Base-by-base conservation (phyloP, 1,140 invertebrate species). In the Maconellicoccus hirsutus region DNA sequence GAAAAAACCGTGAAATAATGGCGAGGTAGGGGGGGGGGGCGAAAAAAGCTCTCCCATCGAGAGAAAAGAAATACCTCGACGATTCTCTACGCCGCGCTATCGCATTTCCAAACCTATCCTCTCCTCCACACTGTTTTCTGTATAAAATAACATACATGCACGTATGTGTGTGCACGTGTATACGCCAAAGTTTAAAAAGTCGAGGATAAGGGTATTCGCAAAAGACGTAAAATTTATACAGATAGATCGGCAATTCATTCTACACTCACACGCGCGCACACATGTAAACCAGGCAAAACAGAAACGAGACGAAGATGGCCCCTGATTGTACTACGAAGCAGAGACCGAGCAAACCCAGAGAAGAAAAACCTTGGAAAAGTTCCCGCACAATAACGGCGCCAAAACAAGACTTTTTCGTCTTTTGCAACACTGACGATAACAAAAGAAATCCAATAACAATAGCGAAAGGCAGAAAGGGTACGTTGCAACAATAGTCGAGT, bases 361-460 rank as follows among this genome's bases (percentile, higher is more conserved):
- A 66, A 66, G 25, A 26, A 66, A 66, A 66, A 66, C 61, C 61
- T 66, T 66, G 61, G 61, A 66, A 66, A 66, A 23, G 61, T 66
- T 66, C 61, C 61, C 61, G 61, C 25, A 66, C 61, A 66, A 66
- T 25, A 66, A 26, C 25, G 61, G 61, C 61, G 61, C 61, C 61
- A 66, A 66, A 66, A 66, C 61, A 66, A 66, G 61, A 16, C 61
- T 66, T 66, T 66, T 66, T 66, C 25, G 21, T 66, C 25, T 23
- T 26, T 23, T 66, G 61, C 61, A 26, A 66, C 61, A 66, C 61
- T 66, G 61, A 66, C 61, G 25, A 66, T 26, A 66, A 66, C 61
- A 66, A 66, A 66, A 66, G 61, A 66, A 66, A 66, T 66, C 25
- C 61, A 66, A 66, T 66, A 66, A 66, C 25, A 66, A 66, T 66